Conservation (phyloP, 2,888 invertebrate genomes). For the Mimumesa dahlbomi region DNA sequence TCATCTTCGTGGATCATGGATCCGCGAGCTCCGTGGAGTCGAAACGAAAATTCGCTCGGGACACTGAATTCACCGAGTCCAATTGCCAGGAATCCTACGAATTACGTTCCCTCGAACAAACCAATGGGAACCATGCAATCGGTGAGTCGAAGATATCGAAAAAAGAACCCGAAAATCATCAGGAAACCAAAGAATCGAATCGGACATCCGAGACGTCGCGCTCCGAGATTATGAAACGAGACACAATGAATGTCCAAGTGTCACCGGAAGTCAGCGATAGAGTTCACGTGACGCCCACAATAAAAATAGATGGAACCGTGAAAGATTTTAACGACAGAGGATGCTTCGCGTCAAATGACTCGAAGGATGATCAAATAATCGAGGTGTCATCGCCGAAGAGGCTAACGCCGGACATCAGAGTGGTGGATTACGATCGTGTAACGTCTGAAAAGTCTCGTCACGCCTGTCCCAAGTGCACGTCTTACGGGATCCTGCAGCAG, state of each 20-base stretch:
- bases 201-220: too few relatives aligned
- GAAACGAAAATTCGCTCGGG: conserved; percentile 35
- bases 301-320: neutral
- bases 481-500: conserved; percentile 64
- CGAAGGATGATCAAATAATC: too few relatives aligned
- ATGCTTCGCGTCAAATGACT: too few relatives aligned
- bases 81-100: conserved; percentile 28
- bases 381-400: conserved; percentile 12
- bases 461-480: conserved; percentile 70
- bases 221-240: too few relatives aligned
- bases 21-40: conserved; percentile 19
- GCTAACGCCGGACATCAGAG: conserved; percentile 56
- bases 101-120: conserved; percentile 15
- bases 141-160: too few relatives aligned
- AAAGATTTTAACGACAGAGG: neutral
- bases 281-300: neutral
- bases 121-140: too few relatives aligned
- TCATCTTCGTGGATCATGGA: conserved; percentile 43
- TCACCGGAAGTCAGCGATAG: neutral
- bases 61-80: neutral
- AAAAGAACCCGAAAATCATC: too few relatives aligned
- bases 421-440: conserved; percentile 62
- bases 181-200: too few relatives aligned
- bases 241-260: neutral
- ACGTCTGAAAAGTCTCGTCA: conserved; percentile 49